Evolutionary conservation across 2,888 invertebrate genomes (phyloP).

Genomic region (Cosmopolites sordidus): DNA sequence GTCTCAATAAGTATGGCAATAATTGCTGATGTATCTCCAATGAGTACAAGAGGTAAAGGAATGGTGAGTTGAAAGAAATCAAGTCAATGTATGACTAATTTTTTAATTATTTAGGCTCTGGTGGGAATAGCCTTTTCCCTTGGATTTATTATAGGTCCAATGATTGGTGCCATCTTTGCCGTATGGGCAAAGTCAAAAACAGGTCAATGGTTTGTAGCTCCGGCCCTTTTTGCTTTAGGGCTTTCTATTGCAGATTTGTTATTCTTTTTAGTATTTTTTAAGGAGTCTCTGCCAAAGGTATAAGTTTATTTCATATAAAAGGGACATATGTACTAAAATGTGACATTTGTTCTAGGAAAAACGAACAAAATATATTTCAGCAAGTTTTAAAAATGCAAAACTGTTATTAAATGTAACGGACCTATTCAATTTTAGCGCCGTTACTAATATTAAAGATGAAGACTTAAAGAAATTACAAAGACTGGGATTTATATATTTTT

Average conservation of each 20-base stretch:
- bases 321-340: too few species aligned
- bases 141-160: conserved; percentile 94
- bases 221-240: conserved; percentile 71
- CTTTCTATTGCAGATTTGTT: conserved; percentile 74
- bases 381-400: conserved; percentile 47
- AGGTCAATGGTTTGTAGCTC: conserved; percentile 73
- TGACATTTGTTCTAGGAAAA: conserved; percentile 61
- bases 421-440: conserved; percentile 63
- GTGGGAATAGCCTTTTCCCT: conserved; percentile 96
- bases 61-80: conserved; percentile 62
- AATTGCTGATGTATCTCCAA: conserved; percentile 84
- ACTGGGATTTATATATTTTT: conserved; percentile 76
- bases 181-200: conserved; percentile 59
- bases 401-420: conserved; percentile 41
- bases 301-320: conserved; percentile 26
- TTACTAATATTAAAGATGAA: conserved; percentile 58
- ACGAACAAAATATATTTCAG: conserved; percentile 64
- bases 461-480: conserved; percentile 63
- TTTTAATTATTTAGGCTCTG: conserved; percentile 67
- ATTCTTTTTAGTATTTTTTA: conserved; percentile 67
- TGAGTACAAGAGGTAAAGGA: conserved; percentile 81
- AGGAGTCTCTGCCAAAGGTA: conserved; percentile 79
- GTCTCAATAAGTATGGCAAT: conserved; percentile 93
- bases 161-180: conserved; percentile 89
- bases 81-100: neutral